phyloP scores from a whole-genome alignment of 2,888 invertebrate species.

The Sesamia inferens region DNA sequence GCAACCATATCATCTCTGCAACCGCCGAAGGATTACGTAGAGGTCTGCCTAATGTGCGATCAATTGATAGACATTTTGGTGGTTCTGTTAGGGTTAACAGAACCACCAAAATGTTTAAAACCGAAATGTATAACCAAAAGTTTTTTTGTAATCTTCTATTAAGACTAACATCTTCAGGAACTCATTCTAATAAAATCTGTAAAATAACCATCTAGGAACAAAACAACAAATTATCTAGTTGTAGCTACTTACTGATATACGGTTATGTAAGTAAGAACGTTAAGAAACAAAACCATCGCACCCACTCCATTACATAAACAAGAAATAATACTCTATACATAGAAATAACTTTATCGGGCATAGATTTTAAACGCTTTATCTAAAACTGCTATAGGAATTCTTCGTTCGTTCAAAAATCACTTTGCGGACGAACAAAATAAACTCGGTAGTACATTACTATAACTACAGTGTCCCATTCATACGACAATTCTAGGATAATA shows the following conservation, averaged over 20 bases:
- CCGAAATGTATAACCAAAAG: too few relatives aligned
- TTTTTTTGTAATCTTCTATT: too few relatives aligned
- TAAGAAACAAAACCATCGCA: conserved; percentile 39
- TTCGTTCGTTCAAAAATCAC: conserved; percentile 49
- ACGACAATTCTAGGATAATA: conserved; percentile 61
- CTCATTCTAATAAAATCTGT: conserved; percentile 1
- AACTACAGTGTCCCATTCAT: conserved; percentile 55
- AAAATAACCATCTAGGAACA: conserved; percentile 2
- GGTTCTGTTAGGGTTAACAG: too few relatives aligned
- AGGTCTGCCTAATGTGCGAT: too few relatives aligned
- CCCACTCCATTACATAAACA: conserved; percentile 43
- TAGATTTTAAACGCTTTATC: conserved; percentile 65
- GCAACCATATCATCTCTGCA: neutral
- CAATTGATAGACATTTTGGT: neutral
- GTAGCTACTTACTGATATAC: conserved; percentile 6
- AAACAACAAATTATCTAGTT: conserved; percentile 13
- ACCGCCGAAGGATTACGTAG: neutral
- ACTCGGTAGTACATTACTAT: conserved; percentile 58
- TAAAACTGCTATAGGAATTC: conserved; percentile 49
- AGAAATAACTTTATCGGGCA: conserved; percentile 53
- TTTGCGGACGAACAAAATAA: conserved; percentile 49
- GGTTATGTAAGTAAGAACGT: conserved; percentile 16
- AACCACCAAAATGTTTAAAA: too few relatives aligned
- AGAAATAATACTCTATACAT: conserved; percentile 47
- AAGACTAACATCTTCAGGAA: conserved; percentile 4